Conservation (phyloP, 1,140 invertebrate genomes). For the Teleopsis dalmanni region DNA sequence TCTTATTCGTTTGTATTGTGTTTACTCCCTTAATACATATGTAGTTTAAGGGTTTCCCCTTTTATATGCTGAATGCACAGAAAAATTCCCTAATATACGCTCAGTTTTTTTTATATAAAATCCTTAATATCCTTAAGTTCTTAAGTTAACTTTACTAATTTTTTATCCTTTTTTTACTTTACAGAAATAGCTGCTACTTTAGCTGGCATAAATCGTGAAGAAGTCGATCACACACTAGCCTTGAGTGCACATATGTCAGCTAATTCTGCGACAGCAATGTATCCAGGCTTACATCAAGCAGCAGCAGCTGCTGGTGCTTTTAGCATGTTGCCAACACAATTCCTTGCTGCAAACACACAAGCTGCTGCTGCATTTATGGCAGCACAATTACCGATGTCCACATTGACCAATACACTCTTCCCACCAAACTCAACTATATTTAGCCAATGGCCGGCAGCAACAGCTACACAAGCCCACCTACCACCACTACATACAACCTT, state of each 20-base stretch:
- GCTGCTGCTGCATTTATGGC: slow-evolving; percentile 46
- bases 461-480: slow-evolving; percentile 36
- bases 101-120: too few relatives aligned
- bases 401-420: too few relatives aligned
- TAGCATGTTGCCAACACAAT: slow-evolving; percentile 48
- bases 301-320: slow-evolving; percentile 46
- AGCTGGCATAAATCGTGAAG: slow-evolving; percentile 43
- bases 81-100: too few relatives aligned
- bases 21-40: too few relatives aligned
- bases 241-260: slow-evolving; percentile 40
- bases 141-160: too few relatives aligned
- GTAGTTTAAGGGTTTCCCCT: too few relatives aligned
- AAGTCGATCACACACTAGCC: slow-evolving; percentile 37
- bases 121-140: too few relatives aligned
- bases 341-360: slow-evolving; percentile 50
- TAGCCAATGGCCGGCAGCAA: slow-evolving; percentile 42
- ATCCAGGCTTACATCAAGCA: slow-evolving; percentile 42
- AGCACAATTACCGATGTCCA: slow-evolving; percentile 30
- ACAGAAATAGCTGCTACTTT: slow-evolving; percentile 46
- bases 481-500: slow-evolving; percentile 32
- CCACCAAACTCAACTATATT: slow-evolving; percentile 50
- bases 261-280: slow-evolving; percentile 34
- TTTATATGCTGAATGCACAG: too few relatives aligned
- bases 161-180: slow-evolving; percentile 18
- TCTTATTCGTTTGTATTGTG: too few relatives aligned